phyloP scores from a whole-genome alignment of 2,113 vertebrate genomes.

The Meles meles region DNA sequence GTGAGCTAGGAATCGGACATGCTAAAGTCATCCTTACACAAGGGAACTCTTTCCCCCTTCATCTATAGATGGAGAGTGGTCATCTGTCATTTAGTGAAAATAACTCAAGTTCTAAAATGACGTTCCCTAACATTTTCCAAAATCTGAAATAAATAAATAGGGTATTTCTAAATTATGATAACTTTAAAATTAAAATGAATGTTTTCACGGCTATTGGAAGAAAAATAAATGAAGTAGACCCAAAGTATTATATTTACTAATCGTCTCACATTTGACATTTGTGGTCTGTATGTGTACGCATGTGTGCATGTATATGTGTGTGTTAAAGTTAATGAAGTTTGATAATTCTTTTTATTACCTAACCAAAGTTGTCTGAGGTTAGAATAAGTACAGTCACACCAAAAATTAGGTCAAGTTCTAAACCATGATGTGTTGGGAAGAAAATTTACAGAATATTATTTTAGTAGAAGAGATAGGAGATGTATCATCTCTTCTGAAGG shows the following conservation, averaged over 20 bases:
- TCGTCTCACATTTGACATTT: neutral
- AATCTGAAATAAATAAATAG: neutral
- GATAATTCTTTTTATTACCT: neutral
- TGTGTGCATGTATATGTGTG: neutral
- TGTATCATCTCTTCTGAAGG: neutral
- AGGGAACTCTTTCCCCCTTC: neutral
- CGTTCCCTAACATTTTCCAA: neutral
- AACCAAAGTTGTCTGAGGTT: neutral
- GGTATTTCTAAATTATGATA: neutral
- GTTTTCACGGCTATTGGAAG: neutral
- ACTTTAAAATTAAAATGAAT: neutral
- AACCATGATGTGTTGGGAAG: too few relatives aligned
- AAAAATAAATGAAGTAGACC: neutral
- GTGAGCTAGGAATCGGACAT: neutral
- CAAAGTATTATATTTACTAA: neutral
- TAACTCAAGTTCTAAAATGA: neutral
- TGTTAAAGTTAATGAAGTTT: neutral
- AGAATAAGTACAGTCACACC: neutral
- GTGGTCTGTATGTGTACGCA: neutral
- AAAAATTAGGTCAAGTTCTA: neutral
- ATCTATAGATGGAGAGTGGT: rapidly evolving
- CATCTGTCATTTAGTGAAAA: neutral
- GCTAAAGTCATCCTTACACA: neutral
- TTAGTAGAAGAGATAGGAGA: neutral
- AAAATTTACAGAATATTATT: neutral